These are phyloP conservation scores for Drosophila ochracea DNA, from an alignment of 2,888 invertebrate genomes.

Conservation along the genomic window DNA sequence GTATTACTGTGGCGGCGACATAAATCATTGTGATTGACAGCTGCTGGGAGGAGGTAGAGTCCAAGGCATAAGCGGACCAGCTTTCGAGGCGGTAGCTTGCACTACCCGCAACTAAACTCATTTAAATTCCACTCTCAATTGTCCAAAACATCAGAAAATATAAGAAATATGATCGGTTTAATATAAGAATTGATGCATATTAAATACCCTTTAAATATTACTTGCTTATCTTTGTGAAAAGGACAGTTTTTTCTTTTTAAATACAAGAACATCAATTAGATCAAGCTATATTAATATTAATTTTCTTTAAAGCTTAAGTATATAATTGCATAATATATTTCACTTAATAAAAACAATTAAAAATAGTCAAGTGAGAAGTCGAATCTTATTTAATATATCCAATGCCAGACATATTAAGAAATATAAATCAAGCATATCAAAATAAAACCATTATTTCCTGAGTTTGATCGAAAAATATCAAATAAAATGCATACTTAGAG, in stretches of 20 bases:
- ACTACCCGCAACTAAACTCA: constrained; percentile 75
- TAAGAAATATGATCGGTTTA: constrained; percentile 18
- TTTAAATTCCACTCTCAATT: constrained; percentile 80
- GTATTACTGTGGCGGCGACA: constrained; percentile 81
- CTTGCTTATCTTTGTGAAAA: neutral
- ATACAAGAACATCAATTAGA: neutral
- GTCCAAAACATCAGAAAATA: constrained; percentile 59
- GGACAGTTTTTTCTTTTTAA: neutral
- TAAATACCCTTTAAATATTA: constrained; percentile 26
- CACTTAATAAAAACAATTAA: neutral
- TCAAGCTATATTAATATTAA: neutral
- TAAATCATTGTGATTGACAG: constrained; percentile 86
- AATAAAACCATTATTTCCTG: neutral
- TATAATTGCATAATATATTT: neutral
- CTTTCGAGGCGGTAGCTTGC: constrained; percentile 48
- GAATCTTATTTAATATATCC: neutral
- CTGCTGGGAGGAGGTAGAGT: constrained; percentile 56
- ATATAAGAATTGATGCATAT: neutral
- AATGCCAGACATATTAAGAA: neutral
- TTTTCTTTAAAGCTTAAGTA: neutral
- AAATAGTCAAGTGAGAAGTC: neutral
- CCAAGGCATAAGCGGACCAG: constrained; percentile 9
- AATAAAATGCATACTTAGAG: neutral
- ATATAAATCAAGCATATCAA: neutral
- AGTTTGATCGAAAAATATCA: neutral